Evolutionary conservation across 2,797 vertebrate genomes (phyloP), one percentile per base, ranked within the genome.

Genomic region (Chelon labrosus): DNA sequence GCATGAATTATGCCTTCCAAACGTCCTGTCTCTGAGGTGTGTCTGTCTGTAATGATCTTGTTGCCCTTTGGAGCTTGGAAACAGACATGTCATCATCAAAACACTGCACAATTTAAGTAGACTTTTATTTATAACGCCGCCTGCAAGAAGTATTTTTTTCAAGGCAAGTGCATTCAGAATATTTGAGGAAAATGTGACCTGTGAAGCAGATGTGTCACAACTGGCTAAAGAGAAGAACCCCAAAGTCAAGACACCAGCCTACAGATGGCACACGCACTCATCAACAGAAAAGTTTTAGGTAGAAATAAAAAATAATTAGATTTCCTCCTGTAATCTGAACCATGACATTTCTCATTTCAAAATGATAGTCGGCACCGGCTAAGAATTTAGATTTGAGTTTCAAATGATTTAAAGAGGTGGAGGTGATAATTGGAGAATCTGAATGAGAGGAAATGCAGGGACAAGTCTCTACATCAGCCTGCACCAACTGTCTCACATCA

Each of bases 1-100:
- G 57, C 65, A 72, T 66, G 49, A 51, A 71, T 79, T 59, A 68
- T 67, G 42, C 14, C 55, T 75, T 64, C 44, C 10, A 20, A 53
- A 31, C 38, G 16, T 77, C 56, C 66, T 67, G 67, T 77, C 16
- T 73, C 39, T 51, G 60, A 70, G 59, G 66, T 80, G 59, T 16
- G 44, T 65, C 52, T 68, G 61, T 75, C 47, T 61, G 13, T 49
- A n/a, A 68, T 37, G 46, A 75, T 53, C 11, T 22, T 14, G 64
- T 44, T 57, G 27, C 25, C 17, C 38, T 69, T 61, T 63, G 31
- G 59, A 41, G 31, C 51, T 77, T 58, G 65, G 11, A 78, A 72
- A 56, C 42, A 49, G 51, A 60, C 31, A 50, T 27, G 22, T 22
- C 22, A 22, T 22, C 41, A 54, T 50, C 3, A 0, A 2, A 57